phyloP scores from a whole-genome alignment of 23 tunicate species.

The Diplosoma virens region DNA sequence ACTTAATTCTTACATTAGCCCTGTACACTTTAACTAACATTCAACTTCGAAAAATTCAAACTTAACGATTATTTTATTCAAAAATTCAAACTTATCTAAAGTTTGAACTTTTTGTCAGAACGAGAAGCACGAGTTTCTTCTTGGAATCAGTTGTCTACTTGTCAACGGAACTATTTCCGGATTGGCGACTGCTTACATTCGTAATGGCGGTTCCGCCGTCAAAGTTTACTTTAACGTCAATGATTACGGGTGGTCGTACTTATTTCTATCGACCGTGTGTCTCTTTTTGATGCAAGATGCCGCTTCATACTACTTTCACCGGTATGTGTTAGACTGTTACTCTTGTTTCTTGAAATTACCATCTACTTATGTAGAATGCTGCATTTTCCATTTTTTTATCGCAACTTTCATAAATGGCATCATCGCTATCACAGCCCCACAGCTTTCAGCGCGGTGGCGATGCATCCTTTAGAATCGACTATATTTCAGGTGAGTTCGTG shows the following conservation, averaged over 20 bases:
- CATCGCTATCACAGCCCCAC: constrained; percentile 85
- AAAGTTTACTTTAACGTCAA: constrained; percentile 49
- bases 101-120: constrained; percentile 28
- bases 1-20: too few relatives aligned
- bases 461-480: constrained; percentile 81
- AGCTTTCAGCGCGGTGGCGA: constrained; percentile 90
- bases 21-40: too few relatives aligned
- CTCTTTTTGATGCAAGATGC: constrained; percentile 67
- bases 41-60: too few relatives aligned
- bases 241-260: constrained; percentile 64
- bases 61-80: too few relatives aligned
- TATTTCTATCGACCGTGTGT: constrained; percentile 45
- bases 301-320: constrained; percentile 70
- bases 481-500: constrained; percentile 56
- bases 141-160: constrained; percentile 47
- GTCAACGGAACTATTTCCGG: constrained; percentile 57
- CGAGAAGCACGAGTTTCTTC: constrained; percentile 70
- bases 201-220: constrained; percentile 39
- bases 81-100: too few relatives aligned
- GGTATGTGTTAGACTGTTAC: constrained; percentile 26
- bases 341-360: background rate
- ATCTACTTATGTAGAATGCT: constrained; percentile 44
- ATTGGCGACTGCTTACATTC: constrained; percentile 32
- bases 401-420: constrained; percentile 84
- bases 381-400: constrained; percentile 72